Evolutionary conservation across 2,113 vertebrate genomes (phyloP), one percentile per base, ranked within the genome.

Genomic region (Regulus satrapa): DNA sequence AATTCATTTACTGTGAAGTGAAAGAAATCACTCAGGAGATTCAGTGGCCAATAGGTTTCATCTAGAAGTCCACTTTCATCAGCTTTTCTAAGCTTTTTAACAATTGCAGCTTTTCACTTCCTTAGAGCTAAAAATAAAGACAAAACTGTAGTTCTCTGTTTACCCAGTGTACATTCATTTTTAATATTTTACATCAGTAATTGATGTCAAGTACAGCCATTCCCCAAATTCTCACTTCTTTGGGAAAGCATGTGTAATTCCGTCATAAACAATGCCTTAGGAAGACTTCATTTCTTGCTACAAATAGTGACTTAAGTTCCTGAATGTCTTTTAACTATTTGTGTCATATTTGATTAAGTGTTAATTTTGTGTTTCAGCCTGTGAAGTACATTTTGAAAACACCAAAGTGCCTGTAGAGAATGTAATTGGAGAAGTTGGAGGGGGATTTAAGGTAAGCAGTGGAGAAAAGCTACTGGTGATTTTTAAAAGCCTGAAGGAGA

Each of bases 381-480:
- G 99, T 71, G 99, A 99, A 95, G 98, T 99, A 43, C 97, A 98
- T 83, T 99, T 98, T 96, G 99, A 99, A 91, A 98, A 99, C 77
- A 99, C 99, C 28, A 98, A 97, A 51, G 98, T 99, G 63, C 99
- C 99, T 2, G 21, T 99, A 51, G 99, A 99, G 94, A 99, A 99
- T 40, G 98, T 99, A 8, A 98, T 99, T 49, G 99, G 99, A 96
- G 99, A 99, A 97, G 96, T 99, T 5, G 99, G 99, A 82, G 98
- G 98, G n/a, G 99, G 99, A 28, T 99, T 99, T 96, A 99, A 99
- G 99, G 99, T 99, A 85, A 98, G 98, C 78, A 26, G 14, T 49
- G 43, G 71, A 34, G 17, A 41, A 20, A 36, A 43, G 52, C 10
- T 43, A 1, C 25, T 25, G 12, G 16, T 54, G 34, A 9, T 51